Evolutionary conservation across 2,113 vertebrate species (phyloP), one percentile per base, ranked within the genome.

Genomic region (Toxotes jaculatrix): DNA sequence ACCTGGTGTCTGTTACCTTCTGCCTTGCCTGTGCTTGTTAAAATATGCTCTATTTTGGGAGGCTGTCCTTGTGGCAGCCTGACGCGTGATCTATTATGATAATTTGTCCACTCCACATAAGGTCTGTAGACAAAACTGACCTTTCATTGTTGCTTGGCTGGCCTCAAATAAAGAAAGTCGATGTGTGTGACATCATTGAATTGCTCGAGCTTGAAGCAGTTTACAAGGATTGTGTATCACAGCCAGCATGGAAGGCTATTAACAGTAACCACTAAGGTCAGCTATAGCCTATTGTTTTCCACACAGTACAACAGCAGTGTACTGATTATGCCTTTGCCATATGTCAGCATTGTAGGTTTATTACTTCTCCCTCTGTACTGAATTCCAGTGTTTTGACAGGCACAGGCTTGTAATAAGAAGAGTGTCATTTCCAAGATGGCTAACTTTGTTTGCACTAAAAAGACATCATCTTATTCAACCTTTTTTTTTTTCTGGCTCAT

Each of bases 211-310:
- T 67, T 40, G 40, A 57, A 83, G 81, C 43, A 42, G 55, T 85
- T 73, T 60, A 79, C 73, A 43, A 68, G 77, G 79, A 70, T 68
- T 83, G 82, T 78, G 77, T 80, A 68, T 76, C 68, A 47, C 77
- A 63, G 81, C 79, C 79, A 80, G 47, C 80, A 80, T 32, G 55
- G 65, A 74, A 76, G 71, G 82, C 72, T 82, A 83, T 89, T 89
- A 80, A 89, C 76, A 80, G 80, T 31, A 88, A 82, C 57, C 6
- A 40, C 66, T 38, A 62, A 74, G 55, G 74, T 89, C 51, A 81
- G 67, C 85, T 83, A 68, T 69, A 65, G 83, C 57, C 79, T n/a
- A 67, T 91, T 89, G 87, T 91, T 87, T 76, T 56, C 70, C 27
- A 73, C 71, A 89, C 85, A 92, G 78, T 88, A 51, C 77, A 82